phyloP scores from a whole-genome alignment of 2,113 vertebrate genomes.

The zebrafish (Danio rerio) region DNA sequence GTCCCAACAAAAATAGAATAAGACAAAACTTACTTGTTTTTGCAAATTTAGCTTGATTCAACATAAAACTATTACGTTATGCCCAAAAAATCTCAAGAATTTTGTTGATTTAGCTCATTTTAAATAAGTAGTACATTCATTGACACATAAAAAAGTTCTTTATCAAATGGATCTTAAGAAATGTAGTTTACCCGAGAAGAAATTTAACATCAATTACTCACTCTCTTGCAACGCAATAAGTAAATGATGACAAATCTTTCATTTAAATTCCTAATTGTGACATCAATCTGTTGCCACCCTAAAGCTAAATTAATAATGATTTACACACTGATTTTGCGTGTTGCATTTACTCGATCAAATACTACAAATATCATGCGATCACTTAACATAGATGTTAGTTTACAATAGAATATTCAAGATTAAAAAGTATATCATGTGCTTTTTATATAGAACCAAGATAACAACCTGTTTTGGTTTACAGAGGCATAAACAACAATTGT shows the following conservation, averaged over 20 bases:
- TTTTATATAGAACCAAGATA: too few species aligned
- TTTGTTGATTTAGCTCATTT: too few species aligned
- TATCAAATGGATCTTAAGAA: background rate
- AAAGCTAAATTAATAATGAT: background rate
- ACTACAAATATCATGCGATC: background rate
- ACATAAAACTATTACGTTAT: too few species aligned
- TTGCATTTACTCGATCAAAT: background rate
- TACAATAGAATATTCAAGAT: background rate
- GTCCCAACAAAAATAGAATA: too few species aligned
- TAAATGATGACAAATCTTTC: background rate
- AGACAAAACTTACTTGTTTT: too few species aligned
- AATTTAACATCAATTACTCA: background rate
- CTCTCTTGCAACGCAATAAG: background rate
- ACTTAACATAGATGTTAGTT: background rate
- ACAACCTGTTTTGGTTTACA: background rate
- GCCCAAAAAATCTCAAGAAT: too few species aligned
- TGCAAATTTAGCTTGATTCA: too few species aligned
- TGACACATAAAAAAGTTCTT: too few species aligned
- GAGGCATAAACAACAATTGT: background rate
- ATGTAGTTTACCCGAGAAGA: background rate
- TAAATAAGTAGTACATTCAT: too few species aligned
- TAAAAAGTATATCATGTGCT: too few species aligned
- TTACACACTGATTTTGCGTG: background rate
- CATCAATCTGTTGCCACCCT: background rate
- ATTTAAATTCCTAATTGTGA: background rate